Conservation (phyloP, 2,797 vertebrate genomes). For the Pangasius krempfi region DNA sequence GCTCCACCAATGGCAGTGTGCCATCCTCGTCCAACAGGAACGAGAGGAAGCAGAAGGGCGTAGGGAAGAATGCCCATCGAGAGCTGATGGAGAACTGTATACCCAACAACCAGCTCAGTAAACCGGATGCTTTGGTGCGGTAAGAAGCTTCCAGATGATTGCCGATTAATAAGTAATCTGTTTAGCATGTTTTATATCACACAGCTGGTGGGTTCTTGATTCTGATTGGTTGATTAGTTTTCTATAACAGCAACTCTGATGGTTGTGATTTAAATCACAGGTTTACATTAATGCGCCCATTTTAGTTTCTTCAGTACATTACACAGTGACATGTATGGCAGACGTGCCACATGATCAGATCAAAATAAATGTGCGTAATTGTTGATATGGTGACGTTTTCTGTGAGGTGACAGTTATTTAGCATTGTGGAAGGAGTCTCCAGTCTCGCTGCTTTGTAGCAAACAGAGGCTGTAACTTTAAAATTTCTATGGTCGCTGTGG, state of each 20-base stretch:
- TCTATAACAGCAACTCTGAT: not conserved
- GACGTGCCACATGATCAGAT: not conserved
- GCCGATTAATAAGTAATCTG: not conserved
- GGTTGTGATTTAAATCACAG: not conserved
- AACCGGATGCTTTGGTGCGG: constrained; percentile 91
- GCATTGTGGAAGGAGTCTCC: not conserved
- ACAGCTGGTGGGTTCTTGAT: not conserved
- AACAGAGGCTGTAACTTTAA: not conserved
- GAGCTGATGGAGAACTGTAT: constrained; percentile 96
- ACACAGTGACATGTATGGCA: not conserved
- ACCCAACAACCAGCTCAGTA: constrained; percentile 97
- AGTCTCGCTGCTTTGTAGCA: not conserved
- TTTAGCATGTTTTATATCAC: not conserved
- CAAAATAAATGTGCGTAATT: not conserved
- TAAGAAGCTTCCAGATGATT: constrained; percentile 63
- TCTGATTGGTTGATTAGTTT: not conserved
- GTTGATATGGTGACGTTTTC: not conserved
- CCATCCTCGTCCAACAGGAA: constrained; percentile 81
- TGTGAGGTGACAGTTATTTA: no score
- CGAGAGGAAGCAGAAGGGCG: constrained; percentile 94
- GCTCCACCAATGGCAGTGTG: constrained; percentile 89
- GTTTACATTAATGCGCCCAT: not conserved
- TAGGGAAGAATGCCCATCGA: constrained; percentile 88
- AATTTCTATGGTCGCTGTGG: not conserved
- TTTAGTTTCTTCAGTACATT: not conserved